phyloP scores from a whole-genome alignment of 1,140 invertebrate species.

The Copidosoma floridanum region DNA sequence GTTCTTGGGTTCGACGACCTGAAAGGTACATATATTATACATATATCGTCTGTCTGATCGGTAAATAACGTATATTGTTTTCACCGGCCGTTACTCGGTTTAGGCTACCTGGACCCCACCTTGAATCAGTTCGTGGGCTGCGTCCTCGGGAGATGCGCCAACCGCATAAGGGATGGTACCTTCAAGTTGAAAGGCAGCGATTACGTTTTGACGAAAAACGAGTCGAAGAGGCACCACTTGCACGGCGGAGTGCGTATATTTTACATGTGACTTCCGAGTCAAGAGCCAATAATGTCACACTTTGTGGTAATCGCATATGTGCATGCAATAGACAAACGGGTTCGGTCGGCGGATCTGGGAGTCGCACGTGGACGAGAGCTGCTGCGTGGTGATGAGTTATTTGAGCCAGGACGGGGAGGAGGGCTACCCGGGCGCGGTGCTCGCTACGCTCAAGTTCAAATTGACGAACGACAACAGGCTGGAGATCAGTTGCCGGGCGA shows the following conservation, averaged over 20 bases:
- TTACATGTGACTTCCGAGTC: too few species aligned
- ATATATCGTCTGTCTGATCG: background rate
- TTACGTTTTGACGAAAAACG: constrained; percentile 73
- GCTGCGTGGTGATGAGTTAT: constrained; percentile 66
- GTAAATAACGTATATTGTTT: constrained; percentile 2
- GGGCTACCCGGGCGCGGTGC: constrained; percentile 77
- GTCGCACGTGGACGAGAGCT: constrained; percentile 52
- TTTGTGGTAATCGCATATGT: too few species aligned
- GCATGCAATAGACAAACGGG: constrained; percentile 36
- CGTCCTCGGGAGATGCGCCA: constrained; percentile 82
- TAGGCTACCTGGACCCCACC: constrained; percentile 62
- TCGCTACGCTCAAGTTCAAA: constrained; percentile 68
- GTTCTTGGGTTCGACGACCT: constrained; percentile 69
- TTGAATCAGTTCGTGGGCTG: constrained; percentile 78
- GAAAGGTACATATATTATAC: constrained; percentile 48
- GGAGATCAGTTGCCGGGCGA: constrained; percentile 69
- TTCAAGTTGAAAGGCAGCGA: constrained; percentile 67
- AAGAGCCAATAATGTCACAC: too few species aligned
- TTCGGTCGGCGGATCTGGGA: constrained; percentile 51
- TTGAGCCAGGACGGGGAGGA: constrained; percentile 80
- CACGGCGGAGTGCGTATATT: constrained; percentile 78
- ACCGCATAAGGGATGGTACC: constrained; percentile 71
- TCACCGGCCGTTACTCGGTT: too few species aligned
- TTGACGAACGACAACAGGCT: constrained; percentile 72
- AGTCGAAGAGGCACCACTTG: constrained; percentile 68